Evolutionary conservation across 1,140 invertebrate genomes (phyloP), one percentile per base, ranked within the genome.

Genomic region (Zaprionus ornatus): DNA sequence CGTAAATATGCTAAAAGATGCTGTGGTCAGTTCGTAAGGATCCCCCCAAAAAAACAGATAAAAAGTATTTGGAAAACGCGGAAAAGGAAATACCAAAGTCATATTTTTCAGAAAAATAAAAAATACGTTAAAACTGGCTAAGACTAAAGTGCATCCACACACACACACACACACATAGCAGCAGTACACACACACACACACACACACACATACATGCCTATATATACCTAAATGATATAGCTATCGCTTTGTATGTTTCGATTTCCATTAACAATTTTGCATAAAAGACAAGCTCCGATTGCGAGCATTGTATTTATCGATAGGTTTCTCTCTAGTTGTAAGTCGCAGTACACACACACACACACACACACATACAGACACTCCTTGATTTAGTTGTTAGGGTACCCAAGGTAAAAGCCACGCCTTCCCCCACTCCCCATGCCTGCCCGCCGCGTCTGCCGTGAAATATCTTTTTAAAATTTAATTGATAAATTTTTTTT

Each of bases 101-200:
- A 90, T 90, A 90, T 90, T 90, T 90, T 90, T 90, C 79, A 90
- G 86, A 90, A 90, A 90, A 90, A 90, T 90, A 90, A 72, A 79
- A 90, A 90, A 75, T 50, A 72, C 17, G 45, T 52, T 70, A 55
- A 70, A 60, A 37, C 71, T 69, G 71, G 71, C 64, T 69, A 77
- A 80, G 69, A 80, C 73, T 68, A 75, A 75, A 70, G 71, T 74
- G 71, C 72, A 69, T 55, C 61, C 59, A 57, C 45, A 59, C 35
- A 63, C 70, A 73, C 45, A 45, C 23, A 78, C 61, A 78, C 57
- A 75, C 70, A 70, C 42, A 48, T 9, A 19, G 45, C 45, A 48
- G 17, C 45, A 48, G 17, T 48, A 29, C 29, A 29, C 29, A 29
- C 42, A 45, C 17, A 74, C 73, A 79, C 65, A 75, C 70, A 70